Percentiles rank a stretch among this genome's conserved stretches.
Evolutionary conservation across 2,797 vertebrate species (phyloP).

Genomic region (Psittacula echo): DNA sequence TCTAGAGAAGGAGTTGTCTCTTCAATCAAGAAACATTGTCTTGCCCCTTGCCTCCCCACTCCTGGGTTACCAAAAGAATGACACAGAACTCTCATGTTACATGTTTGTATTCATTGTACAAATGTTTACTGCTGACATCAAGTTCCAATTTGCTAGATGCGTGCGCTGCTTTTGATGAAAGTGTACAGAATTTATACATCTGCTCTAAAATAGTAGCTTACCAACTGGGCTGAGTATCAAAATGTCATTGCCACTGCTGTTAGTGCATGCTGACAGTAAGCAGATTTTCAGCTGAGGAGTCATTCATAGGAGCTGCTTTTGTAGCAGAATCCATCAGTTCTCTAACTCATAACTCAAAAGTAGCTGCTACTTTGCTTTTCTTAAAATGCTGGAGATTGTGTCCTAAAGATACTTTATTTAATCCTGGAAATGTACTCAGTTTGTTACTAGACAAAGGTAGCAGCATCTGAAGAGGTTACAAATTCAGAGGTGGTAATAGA

Average conservation of each 20-base stretch:
- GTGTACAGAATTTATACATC: conserved; percentile 34
- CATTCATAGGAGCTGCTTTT: not conserved
- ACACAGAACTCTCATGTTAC: not conserved
- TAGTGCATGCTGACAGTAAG: conserved; percentile 10
- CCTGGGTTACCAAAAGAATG: not conserved
- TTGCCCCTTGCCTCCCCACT: not conserved
- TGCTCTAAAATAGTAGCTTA: conserved; percentile 24
- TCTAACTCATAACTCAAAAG: not conserved
- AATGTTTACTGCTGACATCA: not conserved
- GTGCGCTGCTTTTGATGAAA: conserved; percentile 15
- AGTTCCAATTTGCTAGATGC: not conserved
- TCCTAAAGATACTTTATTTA: not conserved
- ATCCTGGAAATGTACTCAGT: not conserved
- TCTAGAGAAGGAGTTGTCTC: not conserved
- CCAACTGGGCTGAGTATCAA: not conserved
- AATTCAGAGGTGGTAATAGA: not conserved
- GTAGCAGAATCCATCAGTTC: not conserved
- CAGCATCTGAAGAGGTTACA: not conserved
- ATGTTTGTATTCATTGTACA: not conserved
- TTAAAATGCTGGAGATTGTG: not conserved
- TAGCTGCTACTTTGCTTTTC: not conserved
- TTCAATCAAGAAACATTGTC: not conserved
- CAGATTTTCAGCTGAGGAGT: conserved; percentile 26
- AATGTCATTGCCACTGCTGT: conserved; percentile 19
- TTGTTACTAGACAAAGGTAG: not conserved